phyloP scores from a whole-genome alignment of 1,140 invertebrate genomes.

The Amphibalanus amphitrite region DNA sequence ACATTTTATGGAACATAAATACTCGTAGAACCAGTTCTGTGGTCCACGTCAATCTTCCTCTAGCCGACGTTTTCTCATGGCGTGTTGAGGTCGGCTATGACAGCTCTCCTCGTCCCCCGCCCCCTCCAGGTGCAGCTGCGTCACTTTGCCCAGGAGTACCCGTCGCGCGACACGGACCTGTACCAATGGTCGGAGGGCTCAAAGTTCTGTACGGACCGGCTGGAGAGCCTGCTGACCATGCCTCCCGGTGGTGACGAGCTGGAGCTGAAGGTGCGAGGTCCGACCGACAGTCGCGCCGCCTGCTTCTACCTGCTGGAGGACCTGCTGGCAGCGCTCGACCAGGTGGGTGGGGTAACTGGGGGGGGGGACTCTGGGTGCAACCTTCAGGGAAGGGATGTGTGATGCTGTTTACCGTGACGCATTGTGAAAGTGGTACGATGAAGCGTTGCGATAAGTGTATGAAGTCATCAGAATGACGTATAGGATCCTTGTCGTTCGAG shows the following conservation, averaged over 20 bases:
- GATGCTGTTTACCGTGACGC: neutral
- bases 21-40: no score
- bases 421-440: conserved; percentile 5
- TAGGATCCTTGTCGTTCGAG: neutral
- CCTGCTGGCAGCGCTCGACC: conserved; percentile 47
- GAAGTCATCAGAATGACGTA: neutral
- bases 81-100: neutral
- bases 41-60: no score
- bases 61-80: no score
- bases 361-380: neutral
- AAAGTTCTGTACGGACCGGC: conserved; percentile 50
- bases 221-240: conserved; percentile 54
- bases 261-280: conserved; percentile 56
- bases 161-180: conserved; percentile 40
- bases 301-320: conserved; percentile 60
- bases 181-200: conserved; percentile 64
- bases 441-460: neutral
- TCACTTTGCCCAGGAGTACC: conserved; percentile 37
- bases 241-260: conserved; percentile 43
- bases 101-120: conserved; percentile 7
- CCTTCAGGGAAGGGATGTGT: neutral
- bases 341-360: conserved; percentile 25
- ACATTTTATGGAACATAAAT: no score
- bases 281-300: conserved; percentile 34
- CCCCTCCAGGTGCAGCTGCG: conserved; percentile 43